These are phyloP conservation scores for Mohoua ochrocephala DNA, from an alignment of 2,113 vertebrate species.

Conservation along the genomic window DNA sequence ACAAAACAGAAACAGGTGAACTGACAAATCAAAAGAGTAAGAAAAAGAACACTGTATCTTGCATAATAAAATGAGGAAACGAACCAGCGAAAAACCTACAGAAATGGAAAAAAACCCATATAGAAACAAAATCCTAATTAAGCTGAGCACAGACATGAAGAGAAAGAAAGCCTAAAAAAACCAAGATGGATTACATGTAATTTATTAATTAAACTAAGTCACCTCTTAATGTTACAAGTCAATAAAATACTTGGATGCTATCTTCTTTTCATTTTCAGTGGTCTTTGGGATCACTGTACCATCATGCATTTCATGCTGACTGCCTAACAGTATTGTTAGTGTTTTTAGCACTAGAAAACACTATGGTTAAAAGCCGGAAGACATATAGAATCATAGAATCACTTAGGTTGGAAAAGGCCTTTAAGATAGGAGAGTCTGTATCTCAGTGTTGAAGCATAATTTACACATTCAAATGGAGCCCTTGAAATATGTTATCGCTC, in stretches of 20 bases:
- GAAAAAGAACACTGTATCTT: neutral
- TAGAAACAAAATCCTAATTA: neutral
- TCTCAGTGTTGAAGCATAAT: neutral
- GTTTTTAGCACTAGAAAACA: neutral
- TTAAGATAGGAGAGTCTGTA: neutral
- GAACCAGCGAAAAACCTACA: neutral
- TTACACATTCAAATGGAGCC: neutral
- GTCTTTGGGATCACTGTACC: neutral
- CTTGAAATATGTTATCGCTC: neutral
- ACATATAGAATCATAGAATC: neutral
- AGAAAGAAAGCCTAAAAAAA: neutral
- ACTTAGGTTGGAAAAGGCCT: neutral
- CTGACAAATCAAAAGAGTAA: neutral
- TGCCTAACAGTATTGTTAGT: neutral
- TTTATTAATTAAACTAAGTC: neutral
- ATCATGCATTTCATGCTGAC: neutral
- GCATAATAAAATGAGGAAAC: neutral
- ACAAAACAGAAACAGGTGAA: neutral
- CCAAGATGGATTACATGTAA: neutral
- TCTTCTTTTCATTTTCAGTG: neutral
- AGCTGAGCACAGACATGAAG: neutral
- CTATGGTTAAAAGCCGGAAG: neutral
- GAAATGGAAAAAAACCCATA: neutral
- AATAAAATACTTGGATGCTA: neutral
- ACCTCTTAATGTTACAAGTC: neutral